phyloP scores from a whole-genome alignment of 1,140 invertebrate genomes.

The Homalodisca vitripennis region DNA sequence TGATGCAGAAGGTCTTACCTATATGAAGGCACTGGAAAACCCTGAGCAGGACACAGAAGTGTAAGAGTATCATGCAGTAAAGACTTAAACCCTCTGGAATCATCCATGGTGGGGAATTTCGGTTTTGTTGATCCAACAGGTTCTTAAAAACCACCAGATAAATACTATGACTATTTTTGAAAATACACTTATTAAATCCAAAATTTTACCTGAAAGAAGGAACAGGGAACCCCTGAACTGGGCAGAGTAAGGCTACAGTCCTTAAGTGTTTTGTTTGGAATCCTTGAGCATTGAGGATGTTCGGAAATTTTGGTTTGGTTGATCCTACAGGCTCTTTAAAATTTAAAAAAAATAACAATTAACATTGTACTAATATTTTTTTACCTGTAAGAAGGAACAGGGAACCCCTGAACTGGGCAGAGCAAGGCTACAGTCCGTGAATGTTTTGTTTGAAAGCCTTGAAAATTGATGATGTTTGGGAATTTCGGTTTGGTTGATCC shows the following conservation, averaged over 20 bases:
- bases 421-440: slow-evolving; percentile 57
- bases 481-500: slow-evolving; percentile 64
- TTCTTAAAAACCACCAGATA: slow-evolving; percentile 56
- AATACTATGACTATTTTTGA: slow-evolving; percentile 55
- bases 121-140: slow-evolving; percentile 53
- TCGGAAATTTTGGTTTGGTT: slow-evolving; percentile 50
- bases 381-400: slow-evolving; percentile 65
- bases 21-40: slow-evolving; percentile 59
- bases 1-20: too few relatives aligned
- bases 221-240: slow-evolving; percentile 63
- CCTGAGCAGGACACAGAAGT: slow-evolving; percentile 65
- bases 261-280: slow-evolving; percentile 36
- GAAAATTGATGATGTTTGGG: slow-evolving; percentile 32
- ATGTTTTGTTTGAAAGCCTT: slow-evolving; percentile 29
- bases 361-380: slow-evolving; percentile 37
- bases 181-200: too few relatives aligned
- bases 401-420: slow-evolving; percentile 67
- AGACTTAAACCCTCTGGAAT: slow-evolving; percentile 41
- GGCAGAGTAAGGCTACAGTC: slow-evolving; percentile 66
- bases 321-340: slow-evolving; percentile 58
- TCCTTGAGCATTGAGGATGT: slow-evolving; percentile 46
- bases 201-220: slow-evolving; percentile 59
- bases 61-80: slow-evolving; percentile 53
- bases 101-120: slow-evolving; percentile 48
- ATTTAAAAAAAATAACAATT: slow-evolving; percentile 62